Conservation (phyloP, 2,888 invertebrate genomes). For the Lymantria monacha region DNA sequence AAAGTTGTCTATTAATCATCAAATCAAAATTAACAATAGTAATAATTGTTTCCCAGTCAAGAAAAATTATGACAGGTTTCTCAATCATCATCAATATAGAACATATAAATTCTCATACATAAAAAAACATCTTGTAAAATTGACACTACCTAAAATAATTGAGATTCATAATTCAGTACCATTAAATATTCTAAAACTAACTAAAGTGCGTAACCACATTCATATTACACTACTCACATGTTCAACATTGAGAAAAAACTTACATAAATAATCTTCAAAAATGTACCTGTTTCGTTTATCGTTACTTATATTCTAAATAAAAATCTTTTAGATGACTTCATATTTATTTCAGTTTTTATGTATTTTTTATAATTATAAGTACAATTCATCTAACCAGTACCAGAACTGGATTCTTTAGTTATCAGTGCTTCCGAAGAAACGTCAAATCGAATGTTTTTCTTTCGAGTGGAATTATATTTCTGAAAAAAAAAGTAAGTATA, state of each 20-base stretch:
- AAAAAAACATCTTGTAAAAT: slow-evolving; percentile 7
- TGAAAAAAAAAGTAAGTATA: slow-evolving; percentile 41
- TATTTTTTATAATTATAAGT: slow-evolving; percentile 23
- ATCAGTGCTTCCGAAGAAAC: slow-evolving; percentile 66
- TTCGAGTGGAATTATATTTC: slow-evolving; percentile 59
- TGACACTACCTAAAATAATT: slow-evolving; percentile 27
- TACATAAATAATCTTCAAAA: slow-evolving; percentile 6
- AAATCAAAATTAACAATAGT: too few relatives aligned
- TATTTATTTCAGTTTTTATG: slow-evolving; percentile 36
- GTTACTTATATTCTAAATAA: slow-evolving; percentile 28
- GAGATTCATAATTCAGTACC: slow-evolving; percentile 32
- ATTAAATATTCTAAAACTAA: slow-evolving; percentile 19
- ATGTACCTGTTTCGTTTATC: slow-evolving; percentile 5
- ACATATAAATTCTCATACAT: not conserved
- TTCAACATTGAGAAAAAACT: slow-evolving; percentile 2
- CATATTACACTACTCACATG: slow-evolving; percentile 5
- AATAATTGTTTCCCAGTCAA: too few relatives aligned
- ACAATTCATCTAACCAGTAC: slow-evolving; percentile 43
- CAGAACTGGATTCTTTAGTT: slow-evolving; percentile 56
- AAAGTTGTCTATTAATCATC: too few relatives aligned
- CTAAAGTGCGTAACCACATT: slow-evolving; percentile 21
- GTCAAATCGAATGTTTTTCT: slow-evolving; percentile 75
- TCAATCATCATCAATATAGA: not conserved
- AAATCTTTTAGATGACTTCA: slow-evolving; percentile 24
- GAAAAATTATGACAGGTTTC: not conserved